Conservation (phyloP, 1,140 invertebrate genomes). For the Phymorhynchus buccinoides region DNA sequence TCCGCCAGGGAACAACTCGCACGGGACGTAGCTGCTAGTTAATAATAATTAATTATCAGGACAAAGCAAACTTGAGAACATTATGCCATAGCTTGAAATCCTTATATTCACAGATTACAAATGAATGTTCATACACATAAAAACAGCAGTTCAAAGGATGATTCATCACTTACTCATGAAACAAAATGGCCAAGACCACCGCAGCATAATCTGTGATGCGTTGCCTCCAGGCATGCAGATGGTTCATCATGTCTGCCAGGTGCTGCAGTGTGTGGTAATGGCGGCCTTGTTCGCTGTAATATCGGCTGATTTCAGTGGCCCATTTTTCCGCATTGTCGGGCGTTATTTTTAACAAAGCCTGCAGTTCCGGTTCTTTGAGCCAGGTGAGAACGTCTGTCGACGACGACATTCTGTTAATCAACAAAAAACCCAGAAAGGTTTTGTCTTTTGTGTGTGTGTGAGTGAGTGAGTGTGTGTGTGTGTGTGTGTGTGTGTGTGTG, state of each 20-base stretch:
- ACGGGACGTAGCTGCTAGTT: too few relatives aligned
- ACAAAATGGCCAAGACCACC: conserved; percentile 13
- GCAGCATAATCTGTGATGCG: neutral
- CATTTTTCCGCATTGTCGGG: neutral
- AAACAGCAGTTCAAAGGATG: neutral
- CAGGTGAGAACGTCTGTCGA: neutral
- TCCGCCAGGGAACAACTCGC: too few relatives aligned
- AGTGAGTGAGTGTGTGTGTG: too few relatives aligned
- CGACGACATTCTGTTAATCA: neutral
- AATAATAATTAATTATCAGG: too few relatives aligned
- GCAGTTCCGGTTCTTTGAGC: neutral
- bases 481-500: too few relatives aligned
- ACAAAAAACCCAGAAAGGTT: too few relatives aligned
- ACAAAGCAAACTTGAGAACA: too few relatives aligned
- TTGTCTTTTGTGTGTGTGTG: neutral
- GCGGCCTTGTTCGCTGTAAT: conserved; percentile 12
- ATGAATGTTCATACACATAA: neutral
- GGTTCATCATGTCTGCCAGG: conserved; percentile 22
- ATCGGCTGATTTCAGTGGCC: neutral
- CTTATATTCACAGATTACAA: too few relatives aligned
- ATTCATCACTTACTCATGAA: conserved; percentile 16
- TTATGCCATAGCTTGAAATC: too few relatives aligned
- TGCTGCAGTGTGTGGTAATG: conserved; percentile 13
- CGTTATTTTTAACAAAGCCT: neutral
- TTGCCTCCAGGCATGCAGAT: neutral